Percentiles rank a stretch among this genome's conserved stretches.
Evolutionary conservation across 2,888 invertebrate species (phyloP).

Genomic region (Beris chalybata): DNA sequence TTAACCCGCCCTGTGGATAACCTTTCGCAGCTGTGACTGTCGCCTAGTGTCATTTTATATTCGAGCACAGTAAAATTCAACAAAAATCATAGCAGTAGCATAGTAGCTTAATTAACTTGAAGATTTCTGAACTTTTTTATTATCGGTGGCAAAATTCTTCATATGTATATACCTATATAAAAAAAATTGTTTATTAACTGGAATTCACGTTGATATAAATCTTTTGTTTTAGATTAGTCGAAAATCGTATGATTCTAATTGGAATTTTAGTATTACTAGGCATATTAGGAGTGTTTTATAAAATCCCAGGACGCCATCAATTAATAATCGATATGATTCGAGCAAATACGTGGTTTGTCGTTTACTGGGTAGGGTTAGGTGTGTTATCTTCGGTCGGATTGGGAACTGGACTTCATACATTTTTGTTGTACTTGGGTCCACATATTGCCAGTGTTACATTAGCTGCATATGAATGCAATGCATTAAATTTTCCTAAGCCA

Average conservation of each 20-base stretch:
- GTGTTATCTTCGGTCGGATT: constrained; percentile 96
- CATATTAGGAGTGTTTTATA: constrained; percentile 51
- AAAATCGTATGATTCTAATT: constrained; percentile 51
- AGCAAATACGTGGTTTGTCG: constrained; percentile 56
- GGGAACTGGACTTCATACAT: constrained; percentile 98
- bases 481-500: constrained; percentile 93
- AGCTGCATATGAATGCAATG: constrained; percentile 96
- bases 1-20: too few relatives aligned
- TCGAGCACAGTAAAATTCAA: too few relatives aligned
- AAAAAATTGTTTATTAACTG: background rate
- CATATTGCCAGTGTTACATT: constrained; percentile 98
- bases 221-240: constrained; percentile 47
- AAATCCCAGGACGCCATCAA: constrained; percentile 55
- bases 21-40: too few relatives aligned
- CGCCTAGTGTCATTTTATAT: too few relatives aligned
- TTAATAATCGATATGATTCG: constrained; percentile 51
- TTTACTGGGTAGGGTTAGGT: constrained; percentile 92
- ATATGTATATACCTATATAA: background rate
- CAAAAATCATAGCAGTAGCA: too few relatives aligned
- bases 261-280: constrained; percentile 51
- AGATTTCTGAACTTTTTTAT: background rate
- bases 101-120: too few relatives aligned
- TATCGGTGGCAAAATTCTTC: constrained; percentile 5
- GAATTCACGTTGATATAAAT: background rate
- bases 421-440: constrained; percentile 97